These are phyloP conservation scores for Dinocampus coccinellae DNA, from an alignment of 2,888 invertebrate species.

Conservation along the genomic window DNA sequence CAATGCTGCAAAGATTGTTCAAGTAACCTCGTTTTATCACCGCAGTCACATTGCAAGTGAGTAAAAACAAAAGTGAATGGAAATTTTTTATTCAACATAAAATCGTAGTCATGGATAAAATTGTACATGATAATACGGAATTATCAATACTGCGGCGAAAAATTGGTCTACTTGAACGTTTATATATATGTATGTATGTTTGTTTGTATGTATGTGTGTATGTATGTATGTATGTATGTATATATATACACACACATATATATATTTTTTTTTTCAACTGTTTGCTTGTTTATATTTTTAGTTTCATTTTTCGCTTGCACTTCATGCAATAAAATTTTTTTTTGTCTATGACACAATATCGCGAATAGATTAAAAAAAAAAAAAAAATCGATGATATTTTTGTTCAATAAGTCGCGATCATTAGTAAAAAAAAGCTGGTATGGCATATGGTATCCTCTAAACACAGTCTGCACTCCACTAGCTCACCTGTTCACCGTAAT, in stretches of 20 bases:
- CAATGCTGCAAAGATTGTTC: constrained; percentile 8
- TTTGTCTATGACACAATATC: constrained; percentile 52
- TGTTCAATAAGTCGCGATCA: constrained; percentile 44
- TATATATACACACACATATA: no score
- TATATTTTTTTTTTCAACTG: not conserved
- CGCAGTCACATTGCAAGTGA: not conserved
- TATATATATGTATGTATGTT: no score
- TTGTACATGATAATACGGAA: not conserved
- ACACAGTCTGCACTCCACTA: constrained; percentile 71
- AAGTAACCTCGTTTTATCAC: constrained; percentile 15
- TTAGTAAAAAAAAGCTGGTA: constrained; percentile 64
- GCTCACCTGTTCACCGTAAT: constrained; percentile 57
- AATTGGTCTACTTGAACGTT: constrained; percentile 15
- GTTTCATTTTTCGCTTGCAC: constrained; percentile 12
- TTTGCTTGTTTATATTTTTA: not conserved
- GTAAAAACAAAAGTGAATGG: not conserved
- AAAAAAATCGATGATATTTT: constrained; percentile 36
- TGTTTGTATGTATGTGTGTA: no score
- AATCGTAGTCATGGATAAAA: not conserved
- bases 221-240: no score
- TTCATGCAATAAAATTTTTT: constrained; percentile 57
- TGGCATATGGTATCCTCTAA: constrained; percentile 69
- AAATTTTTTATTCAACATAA: not conserved
- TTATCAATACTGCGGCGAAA: constrained; percentile 6
- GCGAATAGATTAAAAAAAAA: constrained; percentile 15